These are phyloP conservation scores for Elaphurus davidianus DNA, from an alignment of 2,113 vertebrate genomes.

Conservation along the genomic window DNA sequence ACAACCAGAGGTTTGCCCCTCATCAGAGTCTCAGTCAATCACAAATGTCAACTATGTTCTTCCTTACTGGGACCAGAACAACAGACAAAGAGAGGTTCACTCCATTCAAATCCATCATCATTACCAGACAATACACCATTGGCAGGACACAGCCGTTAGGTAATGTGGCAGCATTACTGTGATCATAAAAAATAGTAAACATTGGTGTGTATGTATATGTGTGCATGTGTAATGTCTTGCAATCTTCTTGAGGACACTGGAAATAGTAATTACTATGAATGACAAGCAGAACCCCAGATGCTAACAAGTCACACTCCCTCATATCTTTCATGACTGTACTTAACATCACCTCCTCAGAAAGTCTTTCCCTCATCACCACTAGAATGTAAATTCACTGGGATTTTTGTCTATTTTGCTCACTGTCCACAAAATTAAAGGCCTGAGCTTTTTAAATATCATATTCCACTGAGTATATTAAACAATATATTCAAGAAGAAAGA, in stretches of 20 bases:
- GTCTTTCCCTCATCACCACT: neutral
- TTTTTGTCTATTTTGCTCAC: neutral
- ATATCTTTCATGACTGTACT: neutral
- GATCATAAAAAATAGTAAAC: neutral
- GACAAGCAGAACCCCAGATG: neutral
- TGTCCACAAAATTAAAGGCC: conserved; percentile 22
- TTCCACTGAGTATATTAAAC: neutral
- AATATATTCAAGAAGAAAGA: neutral
- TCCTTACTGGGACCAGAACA: neutral
- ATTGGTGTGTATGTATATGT: neutral
- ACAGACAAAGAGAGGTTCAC: neutral
- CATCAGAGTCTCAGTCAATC: neutral
- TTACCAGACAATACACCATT: neutral
- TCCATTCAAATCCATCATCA: neutral
- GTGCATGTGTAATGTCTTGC: neutral
- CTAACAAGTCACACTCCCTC: neutral
- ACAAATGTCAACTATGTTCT: neutral
- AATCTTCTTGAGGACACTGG: neutral
- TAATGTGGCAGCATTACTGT: neutral
- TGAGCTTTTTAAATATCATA: neutral
- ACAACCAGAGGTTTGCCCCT: neutral
- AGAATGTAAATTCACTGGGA: neutral
- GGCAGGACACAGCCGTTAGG: neutral
- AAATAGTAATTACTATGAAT: neutral
- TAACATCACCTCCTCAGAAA: neutral